Percentiles rank a stretch among this genome's conserved stretches.
Conservation (phyloP, 2,797 vertebrate genomes). For the Nothura maculosa region DNA sequence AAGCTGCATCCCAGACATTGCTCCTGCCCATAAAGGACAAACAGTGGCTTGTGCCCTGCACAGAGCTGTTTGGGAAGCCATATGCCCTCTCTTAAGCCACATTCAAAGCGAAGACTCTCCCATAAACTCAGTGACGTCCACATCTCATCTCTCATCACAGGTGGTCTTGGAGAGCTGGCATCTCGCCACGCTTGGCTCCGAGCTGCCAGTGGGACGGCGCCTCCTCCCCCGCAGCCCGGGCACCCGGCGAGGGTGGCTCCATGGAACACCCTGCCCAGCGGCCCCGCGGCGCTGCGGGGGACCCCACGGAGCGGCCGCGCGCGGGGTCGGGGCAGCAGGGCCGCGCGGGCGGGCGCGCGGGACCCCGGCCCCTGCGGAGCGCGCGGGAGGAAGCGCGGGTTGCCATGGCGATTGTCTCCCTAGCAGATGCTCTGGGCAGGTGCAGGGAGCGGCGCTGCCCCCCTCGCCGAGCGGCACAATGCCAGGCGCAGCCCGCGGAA, state of each 20-base stretch:
- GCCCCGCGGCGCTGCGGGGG: neutral
- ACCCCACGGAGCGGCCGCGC: too few relatives aligned
- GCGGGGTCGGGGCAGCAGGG: neutral
- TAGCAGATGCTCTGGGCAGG: constrained; percentile 75
- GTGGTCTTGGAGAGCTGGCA: neutral
- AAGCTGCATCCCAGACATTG: neutral
- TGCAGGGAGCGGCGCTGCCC: constrained; percentile 74
- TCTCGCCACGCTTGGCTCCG: neutral
- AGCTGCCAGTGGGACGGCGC: neutral
- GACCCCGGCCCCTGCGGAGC: constrained; percentile 41
- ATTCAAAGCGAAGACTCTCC: accelerated
- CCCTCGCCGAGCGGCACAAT: constrained; percentile 59
- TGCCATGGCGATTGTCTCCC: constrained; percentile 73
- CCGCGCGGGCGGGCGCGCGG: neutral
- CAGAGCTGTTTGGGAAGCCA: neutral
- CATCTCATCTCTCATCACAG: neutral
- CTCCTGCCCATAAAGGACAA: neutral
- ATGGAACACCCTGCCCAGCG: neutral
- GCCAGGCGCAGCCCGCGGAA: constrained; percentile 51
- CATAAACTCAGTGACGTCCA: neutral
- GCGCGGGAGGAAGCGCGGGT: constrained; percentile 34
- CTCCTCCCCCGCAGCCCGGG: neutral
- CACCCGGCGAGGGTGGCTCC: neutral
- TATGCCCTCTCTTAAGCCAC: neutral
- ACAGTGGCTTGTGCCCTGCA: neutral